A percentile compares a stretch with the other conserved stretches of the same genome.
Evolutionary conservation across 2,888 invertebrate genomes (phyloP).

Genomic region (Orthonevra nobilis): DNA sequence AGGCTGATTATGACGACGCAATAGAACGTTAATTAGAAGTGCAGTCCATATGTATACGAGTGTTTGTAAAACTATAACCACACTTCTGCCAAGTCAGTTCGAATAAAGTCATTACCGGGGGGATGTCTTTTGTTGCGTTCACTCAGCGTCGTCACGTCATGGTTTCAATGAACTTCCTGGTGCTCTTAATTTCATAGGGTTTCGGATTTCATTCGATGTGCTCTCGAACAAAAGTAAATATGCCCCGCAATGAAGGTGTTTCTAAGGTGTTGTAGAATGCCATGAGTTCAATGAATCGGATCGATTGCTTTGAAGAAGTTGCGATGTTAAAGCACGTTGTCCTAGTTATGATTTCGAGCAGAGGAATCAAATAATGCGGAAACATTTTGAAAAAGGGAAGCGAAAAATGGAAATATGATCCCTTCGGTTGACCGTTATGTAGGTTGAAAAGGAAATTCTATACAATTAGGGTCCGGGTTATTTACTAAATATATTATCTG

Average conservation of each 20-base stretch:
- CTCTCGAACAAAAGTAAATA: not conserved
- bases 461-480: no score
- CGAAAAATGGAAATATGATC: not conserved
- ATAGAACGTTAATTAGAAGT: conserved; percentile 26
- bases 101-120: conserved; percentile 12
- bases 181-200: conserved; percentile 37
- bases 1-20: not conserved
- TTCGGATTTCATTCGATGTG: conserved; percentile 33
- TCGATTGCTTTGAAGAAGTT: conserved; percentile 17
- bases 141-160: conserved; percentile 10
- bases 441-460: no score
- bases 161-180: conserved; percentile 56
- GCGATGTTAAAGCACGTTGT: conserved; percentile 25
- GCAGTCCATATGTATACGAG: conserved; percentile 2
- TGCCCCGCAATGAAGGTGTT: not conserved
- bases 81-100: not conserved
- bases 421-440: no score
- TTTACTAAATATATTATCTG: no score
- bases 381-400: not conserved
- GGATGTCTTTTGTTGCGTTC: not conserved
- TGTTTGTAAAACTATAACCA: not conserved
- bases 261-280: no score
- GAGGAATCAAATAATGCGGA: conserved; percentile 16
- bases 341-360: conserved; percentile 5
- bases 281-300: conserved; percentile 32